Evolutionary conservation across 2,797 vertebrate genomes (phyloP), one percentile per base, ranked within the genome.

Genomic region (Sebastes baramenuke): DNA sequence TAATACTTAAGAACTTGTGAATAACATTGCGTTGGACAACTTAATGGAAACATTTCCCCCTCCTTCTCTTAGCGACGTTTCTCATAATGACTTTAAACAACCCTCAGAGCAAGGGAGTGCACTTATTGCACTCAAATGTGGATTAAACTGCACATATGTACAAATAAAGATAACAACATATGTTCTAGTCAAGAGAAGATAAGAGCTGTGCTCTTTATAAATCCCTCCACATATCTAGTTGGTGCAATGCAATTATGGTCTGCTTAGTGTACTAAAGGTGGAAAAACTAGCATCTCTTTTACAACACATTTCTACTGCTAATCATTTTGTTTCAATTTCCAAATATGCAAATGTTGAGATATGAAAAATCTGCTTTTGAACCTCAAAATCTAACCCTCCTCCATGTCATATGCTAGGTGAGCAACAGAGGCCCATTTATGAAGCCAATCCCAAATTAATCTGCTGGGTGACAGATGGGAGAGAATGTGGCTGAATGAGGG

Each of bases 391-490:
- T 8, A 65, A 38, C 58, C 42, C 36, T 59, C 25, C 24, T 49
- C 25, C 24, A 16, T 77, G 76, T 86, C 70, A 75, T 83, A 82
- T 79, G 81, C 11, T 77, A 32, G 61, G 38, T 73, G 67, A 59
- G 25, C 29, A 68, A 38, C 73, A 82, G 71, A 42, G 52, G 32
- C 55, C 29, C 76, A 60, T 81, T 77, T 4, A 32, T 25, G 74
- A 76, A 77, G 67, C 77, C 75, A 52, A 13, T 58, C 46, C 54
- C 61, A 85, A 79, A 87, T 83, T 52, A 80, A 84, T 86, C 71
- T 84, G 72, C 42, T 12, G 62, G 46, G 73, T 77, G 77, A 86
- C 93, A 88, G 92, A 90, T 92, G 85, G 86, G 66, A 73, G 49
- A 75, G 60, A 83, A 89, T 46, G 82, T 74, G 80, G 62, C 72